These are phyloP conservation scores for Hippocampus zosterae DNA, from an alignment of 2,113 vertebrate species.

Conservation along the genomic window DNA sequence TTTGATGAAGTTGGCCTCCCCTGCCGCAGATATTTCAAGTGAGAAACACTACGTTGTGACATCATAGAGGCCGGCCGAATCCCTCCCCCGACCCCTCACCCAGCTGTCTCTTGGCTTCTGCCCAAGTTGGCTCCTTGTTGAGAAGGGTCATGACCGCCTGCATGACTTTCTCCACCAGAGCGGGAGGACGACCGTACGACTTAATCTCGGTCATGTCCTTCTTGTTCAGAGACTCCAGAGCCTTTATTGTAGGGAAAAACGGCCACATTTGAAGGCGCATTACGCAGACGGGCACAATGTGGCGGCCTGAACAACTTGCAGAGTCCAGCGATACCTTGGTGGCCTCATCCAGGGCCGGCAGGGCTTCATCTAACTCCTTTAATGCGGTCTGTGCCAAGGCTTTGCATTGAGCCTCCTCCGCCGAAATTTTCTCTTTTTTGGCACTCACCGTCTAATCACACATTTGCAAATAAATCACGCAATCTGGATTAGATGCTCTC, in stretches of 20 bases:
- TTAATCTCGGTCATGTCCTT: slow-evolving; percentile 91
- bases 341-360: slow-evolving; percentile 85
- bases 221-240: slow-evolving; percentile 87
- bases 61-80: neutral
- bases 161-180: slow-evolving; percentile 86
- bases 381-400: slow-evolving; percentile 82
- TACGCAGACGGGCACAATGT: neutral
- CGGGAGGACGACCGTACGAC: slow-evolving; percentile 81
- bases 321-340: slow-evolving; percentile 74
- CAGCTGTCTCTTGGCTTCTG: slow-evolving; percentile 85
- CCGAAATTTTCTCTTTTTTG: slow-evolving; percentile 79
- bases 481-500: neutral
- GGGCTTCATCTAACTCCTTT: slow-evolving; percentile 82
- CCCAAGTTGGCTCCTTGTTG: slow-evolving; percentile 83
- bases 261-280: neutral
- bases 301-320: neutral
- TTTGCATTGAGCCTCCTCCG: slow-evolving; percentile 83
- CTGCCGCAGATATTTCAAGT: slow-evolving; percentile 55
- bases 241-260: slow-evolving; percentile 58
- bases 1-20: slow-evolving; percentile 86
- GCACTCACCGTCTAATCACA: slow-evolving; percentile 74
- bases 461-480: neutral
- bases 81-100: slow-evolving; percentile 65
- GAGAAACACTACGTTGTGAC: neutral
- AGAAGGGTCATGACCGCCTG: slow-evolving; percentile 87